Conservation (phyloP, 1,140 invertebrate species). For the Cyrtorhinus lividipennis region DNA sequence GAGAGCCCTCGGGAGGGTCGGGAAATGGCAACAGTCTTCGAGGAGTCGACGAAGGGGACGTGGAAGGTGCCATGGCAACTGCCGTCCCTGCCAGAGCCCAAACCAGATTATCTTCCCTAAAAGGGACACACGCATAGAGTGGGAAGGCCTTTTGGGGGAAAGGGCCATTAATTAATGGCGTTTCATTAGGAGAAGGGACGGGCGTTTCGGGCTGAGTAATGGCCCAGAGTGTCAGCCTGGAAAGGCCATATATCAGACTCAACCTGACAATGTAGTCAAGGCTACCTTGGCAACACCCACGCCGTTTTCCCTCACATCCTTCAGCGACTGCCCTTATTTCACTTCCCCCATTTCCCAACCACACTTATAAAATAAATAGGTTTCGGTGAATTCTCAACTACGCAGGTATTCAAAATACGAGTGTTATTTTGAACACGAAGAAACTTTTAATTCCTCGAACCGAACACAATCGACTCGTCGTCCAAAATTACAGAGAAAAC, state of each 20-base stretch:
- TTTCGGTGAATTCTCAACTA: too few species aligned
- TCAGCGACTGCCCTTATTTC: not conserved
- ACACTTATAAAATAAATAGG: too few species aligned
- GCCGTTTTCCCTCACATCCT: not conserved
- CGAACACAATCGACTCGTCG: too few species aligned
- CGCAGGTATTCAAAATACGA: too few species aligned
- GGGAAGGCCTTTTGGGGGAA: not conserved
- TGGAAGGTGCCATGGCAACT: conserved; percentile 9
- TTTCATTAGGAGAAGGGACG: conserved; percentile 4
- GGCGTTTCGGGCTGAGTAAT: not conserved
- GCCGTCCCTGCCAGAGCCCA: not conserved
- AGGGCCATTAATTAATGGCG: conserved; percentile 10
- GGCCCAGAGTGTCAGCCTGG: not conserved
- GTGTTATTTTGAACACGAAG: too few species aligned
- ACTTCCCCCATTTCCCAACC: not conserved
- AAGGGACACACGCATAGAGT: not conserved
- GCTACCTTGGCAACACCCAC: conserved; percentile 8
- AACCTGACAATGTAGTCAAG: conserved; percentile 10
- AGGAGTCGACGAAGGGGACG: not conserved
- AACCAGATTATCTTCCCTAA: conserved; percentile 15
- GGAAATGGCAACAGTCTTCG: conserved; percentile 1
- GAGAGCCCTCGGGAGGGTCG: too few species aligned
- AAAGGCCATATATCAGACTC: conserved; percentile 11
- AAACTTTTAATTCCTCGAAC: too few species aligned
- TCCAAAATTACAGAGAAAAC: too few species aligned